These are phyloP conservation scores for Mystacides longicornis DNA, from an alignment of 2,888 invertebrate species.

Conservation along the genomic window DNA sequence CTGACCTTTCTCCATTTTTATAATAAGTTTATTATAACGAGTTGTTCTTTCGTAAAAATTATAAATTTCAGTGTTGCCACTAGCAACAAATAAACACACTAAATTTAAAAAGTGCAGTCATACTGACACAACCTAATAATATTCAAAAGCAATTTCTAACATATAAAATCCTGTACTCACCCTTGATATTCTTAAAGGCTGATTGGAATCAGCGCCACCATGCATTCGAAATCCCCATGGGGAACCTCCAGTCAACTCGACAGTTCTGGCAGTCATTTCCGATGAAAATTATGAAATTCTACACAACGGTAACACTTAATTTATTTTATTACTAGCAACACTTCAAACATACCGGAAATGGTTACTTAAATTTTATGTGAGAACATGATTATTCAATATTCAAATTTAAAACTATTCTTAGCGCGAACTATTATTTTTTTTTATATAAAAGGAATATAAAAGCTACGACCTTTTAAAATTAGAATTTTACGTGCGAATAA, in stretches of 20 bases:
- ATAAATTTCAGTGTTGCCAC: too few relatives aligned
- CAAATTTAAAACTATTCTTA: too few relatives aligned
- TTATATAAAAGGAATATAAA: too few relatives aligned
- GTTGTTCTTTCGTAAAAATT: too few relatives aligned
- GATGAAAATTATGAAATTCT: neutral
- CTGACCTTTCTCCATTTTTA: too few relatives aligned
- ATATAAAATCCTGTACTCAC: slow-evolving; percentile 44
- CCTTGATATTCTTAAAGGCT: slow-evolving; percentile 72
- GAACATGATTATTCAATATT: neutral
- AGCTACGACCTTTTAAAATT: too few relatives aligned
- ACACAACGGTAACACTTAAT: neutral
- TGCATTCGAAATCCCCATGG: slow-evolving; percentile 89
- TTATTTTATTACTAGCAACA: neutral
- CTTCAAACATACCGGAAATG: neutral
- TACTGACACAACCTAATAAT: too few relatives aligned
- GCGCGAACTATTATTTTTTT: too few relatives aligned
- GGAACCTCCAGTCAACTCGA: slow-evolving; percentile 71
- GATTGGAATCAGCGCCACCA: slow-evolving; percentile 72
- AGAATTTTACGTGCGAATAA: too few relatives aligned
- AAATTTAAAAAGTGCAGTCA: too few relatives aligned
- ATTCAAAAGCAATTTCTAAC: neutral
- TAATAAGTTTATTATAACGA: too few relatives aligned
- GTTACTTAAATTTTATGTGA: neutral
- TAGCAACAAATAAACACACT: too few relatives aligned
- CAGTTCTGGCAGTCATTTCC: slow-evolving; percentile 61